Evolutionary conservation across 2,113 vertebrate genomes (phyloP).

Genomic region (Pelecanoides urinatrix): DNA sequence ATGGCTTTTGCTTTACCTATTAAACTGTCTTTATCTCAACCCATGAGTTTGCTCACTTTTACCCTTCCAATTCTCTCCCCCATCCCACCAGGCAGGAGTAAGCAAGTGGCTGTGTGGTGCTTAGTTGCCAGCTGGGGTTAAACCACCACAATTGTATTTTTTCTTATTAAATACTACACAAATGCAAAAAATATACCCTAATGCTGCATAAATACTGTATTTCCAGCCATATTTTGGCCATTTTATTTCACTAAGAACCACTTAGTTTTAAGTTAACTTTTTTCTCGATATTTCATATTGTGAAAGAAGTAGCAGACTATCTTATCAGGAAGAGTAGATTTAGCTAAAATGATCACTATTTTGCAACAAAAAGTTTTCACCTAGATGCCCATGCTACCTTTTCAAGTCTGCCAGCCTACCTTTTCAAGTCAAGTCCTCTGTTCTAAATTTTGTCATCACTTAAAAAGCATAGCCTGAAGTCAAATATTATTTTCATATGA

Average conservation of each 20-base stretch:
- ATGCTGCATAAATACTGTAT: background rate
- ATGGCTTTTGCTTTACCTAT: too few species aligned
- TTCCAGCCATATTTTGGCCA: background rate
- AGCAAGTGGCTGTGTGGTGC: too few species aligned
- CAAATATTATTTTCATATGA: background rate
- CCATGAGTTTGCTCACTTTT: too few species aligned
- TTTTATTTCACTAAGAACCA: background rate
- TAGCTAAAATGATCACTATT: background rate
- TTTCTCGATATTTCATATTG: background rate
- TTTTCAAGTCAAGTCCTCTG: background rate
- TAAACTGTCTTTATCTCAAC: too few species aligned
- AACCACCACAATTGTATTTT: background rate
- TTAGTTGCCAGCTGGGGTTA: too few species aligned
- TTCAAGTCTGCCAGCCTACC: background rate
- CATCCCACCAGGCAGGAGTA: too few species aligned
- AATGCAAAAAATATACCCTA: background rate
- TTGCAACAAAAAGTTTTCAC: background rate
- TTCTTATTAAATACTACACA: background rate
- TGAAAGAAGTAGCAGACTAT: background rate
- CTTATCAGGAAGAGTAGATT: background rate
- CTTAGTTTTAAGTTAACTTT: background rate
- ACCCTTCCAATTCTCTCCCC: too few species aligned
- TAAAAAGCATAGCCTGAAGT: constrained; percentile 3
- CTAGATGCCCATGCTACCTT: background rate
- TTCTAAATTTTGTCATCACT: background rate